Percentiles rank a stretch among this genome's conserved stretches.
phyloP scores from a whole-genome alignment of 1,140 invertebrate genomes.

The Ericerus pela region DNA sequence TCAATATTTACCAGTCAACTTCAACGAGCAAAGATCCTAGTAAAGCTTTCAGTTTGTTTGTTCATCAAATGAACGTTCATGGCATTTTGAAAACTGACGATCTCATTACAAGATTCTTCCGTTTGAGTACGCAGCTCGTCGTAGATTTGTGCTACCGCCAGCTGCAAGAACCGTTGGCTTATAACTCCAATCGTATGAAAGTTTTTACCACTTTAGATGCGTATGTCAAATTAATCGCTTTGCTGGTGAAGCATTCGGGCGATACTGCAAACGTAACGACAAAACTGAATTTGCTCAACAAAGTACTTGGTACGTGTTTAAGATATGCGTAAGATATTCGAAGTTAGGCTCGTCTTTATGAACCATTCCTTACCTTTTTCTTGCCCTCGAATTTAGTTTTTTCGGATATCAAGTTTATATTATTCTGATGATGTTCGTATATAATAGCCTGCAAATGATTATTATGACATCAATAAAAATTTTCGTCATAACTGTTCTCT shows the following conservation, averaged over 20 bases:
- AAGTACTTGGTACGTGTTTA: constrained; percentile 41
- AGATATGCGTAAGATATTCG: too few relatives aligned
- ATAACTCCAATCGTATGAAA: constrained; percentile 41
- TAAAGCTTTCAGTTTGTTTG: constrained; percentile 87
- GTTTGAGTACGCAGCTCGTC: constrained; percentile 91
- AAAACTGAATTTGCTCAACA: constrained; percentile 93
- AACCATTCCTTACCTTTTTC: too few relatives aligned
- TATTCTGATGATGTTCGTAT: too few relatives aligned
- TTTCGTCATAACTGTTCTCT: too few relatives aligned
- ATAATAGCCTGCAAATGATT: too few relatives aligned
- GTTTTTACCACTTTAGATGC: constrained; percentile 93
- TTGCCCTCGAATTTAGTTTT: too few relatives aligned
- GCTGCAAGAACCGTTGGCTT: constrained; percentile 44
- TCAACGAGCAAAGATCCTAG: constrained; percentile 67
- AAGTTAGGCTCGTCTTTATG: too few relatives aligned
- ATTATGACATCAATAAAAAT: too few relatives aligned
- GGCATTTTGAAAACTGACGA: constrained; percentile 96
- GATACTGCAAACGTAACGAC: constrained; percentile 77
- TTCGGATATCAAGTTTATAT: too few relatives aligned
- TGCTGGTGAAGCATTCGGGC: constrained; percentile 90
- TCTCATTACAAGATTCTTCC: constrained; percentile 90
- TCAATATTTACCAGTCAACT: constrained; percentile 71
- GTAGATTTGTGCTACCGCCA: constrained; percentile 84
- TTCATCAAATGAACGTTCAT: constrained; percentile 87
- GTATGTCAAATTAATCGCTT: constrained; percentile 81